Evolutionary conservation across 2,797 vertebrate genomes (phyloP), one percentile per base, ranked within the genome.

Genomic region (Gambelia wislizenii): DNA sequence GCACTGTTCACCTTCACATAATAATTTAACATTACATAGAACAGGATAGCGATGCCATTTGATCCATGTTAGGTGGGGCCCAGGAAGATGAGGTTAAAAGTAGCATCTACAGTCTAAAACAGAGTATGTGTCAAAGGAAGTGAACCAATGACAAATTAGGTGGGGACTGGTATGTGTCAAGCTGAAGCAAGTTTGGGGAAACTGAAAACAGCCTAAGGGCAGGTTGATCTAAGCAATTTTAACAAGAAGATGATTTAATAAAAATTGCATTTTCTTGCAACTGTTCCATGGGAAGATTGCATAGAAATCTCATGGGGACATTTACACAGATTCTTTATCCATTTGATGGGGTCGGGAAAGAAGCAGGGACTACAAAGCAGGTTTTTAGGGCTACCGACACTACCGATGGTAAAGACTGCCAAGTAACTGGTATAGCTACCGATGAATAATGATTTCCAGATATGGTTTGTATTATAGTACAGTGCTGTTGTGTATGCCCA

Each of bases 141-240:
- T 86, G 13, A 86, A 78, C 56, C n/a, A 39, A 12, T 84, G 72
- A 22, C 25, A 89, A 49, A 42, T 85, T 61, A 74, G 42, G 42
- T 74, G n/a, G 64, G 56, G 9, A 74, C n/a, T 33, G 2, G 6
- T 74, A 20, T 9, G 16, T 59, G 7, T 78, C 82, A 84, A 81
- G 47, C 16, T 22, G 36, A 56, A 56, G 39, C 47, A 69, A 72
- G 42, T 85, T 69, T 84, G 2, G 18, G 36, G 75, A 84, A 75
- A 36, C 14, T 36, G 64, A 81, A 39, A 49, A 25, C 2, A 47
- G 27, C 52, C 74, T 49, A 30, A 33, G 6, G 70, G 16, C 69
- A 49, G 42, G n/a, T 1, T 79, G 30, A n/a, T 59, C 20, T n/a
- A 1, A 72, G 10, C 13, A 33, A 70, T 44, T 74, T 59, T 59